These are phyloP conservation scores for Nasonovia ribisnigri DNA, from an alignment of 2,888 invertebrate genomes.

Conservation along the genomic window DNA sequence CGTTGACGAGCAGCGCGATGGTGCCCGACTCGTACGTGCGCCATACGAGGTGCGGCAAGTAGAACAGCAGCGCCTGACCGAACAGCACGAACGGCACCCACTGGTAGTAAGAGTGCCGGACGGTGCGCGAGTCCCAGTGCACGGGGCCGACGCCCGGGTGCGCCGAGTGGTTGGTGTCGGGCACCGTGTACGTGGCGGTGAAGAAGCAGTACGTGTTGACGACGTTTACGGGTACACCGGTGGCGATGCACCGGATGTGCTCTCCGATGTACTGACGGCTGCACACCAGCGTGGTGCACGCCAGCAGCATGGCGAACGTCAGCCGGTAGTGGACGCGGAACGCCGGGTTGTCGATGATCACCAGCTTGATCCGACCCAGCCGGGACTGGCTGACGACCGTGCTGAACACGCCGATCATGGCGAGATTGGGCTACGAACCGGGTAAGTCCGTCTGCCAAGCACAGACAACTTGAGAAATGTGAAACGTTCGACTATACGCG, in stretches of 20 bases:
- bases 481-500: not conserved
- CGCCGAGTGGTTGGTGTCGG: slow-evolving; percentile 84
- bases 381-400: slow-evolving; percentile 77
- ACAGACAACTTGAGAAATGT: not conserved
- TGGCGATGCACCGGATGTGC: slow-evolving; percentile 88
- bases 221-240: slow-evolving; percentile 83
- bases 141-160: slow-evolving; percentile 87
- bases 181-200: slow-evolving; percentile 93
- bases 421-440: slow-evolving; percentile 68
- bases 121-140: slow-evolving; percentile 78
- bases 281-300: slow-evolving; percentile 90
- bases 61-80: slow-evolving; percentile 91
- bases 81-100: slow-evolving; percentile 95
- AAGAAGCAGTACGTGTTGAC: slow-evolving; percentile 96
- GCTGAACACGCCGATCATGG: slow-evolving; percentile 90
- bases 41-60: slow-evolving; percentile 91
- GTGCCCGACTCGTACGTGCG: slow-evolving; percentile 87
- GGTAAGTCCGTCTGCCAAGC: not conserved
- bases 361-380: slow-evolving; percentile 87
- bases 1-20: slow-evolving; percentile 85
- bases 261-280: slow-evolving; percentile 92
- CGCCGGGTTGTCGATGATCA: slow-evolving; percentile 87
- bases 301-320: slow-evolving; percentile 86
- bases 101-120: slow-evolving; percentile 95
- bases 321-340: slow-evolving; percentile 91